Evolutionary conservation across 1,140 invertebrate species (phyloP), one percentile per base, ranked within the genome.

Genomic region (Hyphantria cunea): DNA sequence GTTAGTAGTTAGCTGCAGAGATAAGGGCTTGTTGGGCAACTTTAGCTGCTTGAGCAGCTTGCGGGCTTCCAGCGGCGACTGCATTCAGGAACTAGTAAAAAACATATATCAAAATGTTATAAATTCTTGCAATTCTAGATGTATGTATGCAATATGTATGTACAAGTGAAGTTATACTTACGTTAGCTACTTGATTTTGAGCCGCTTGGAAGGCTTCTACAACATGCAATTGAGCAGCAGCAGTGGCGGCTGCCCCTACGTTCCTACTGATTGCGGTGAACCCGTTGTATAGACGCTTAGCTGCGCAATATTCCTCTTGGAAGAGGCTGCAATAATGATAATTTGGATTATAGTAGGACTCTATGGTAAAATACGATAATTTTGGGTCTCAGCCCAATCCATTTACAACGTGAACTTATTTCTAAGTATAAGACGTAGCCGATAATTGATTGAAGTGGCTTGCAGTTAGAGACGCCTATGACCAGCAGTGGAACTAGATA

Each of bases 221-320:
- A 6, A 81, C 69, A 25, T 62, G 54, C 10, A 70, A 66, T 41
- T 77, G 52, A 33, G 75, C 53, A 12, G 68, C 60, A 4, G 86
- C 86, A 11, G 84, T 80, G 52, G 76, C 17, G 34, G 71, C 67
- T 1, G 82, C 74, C 0, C 75, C 84, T 0, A 80, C 63, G 52
- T 83, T 84, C 73, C 84, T 89, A 68, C 78, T 83, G 10, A 74
- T 74, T 12, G 62, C 39, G 69, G 76, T 77, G 31, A 69, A 68
- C 3, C 81, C 77, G 54, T 66, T 66, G 75, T 76, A 80, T 63
- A 89, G 64, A 32, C 86, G 80, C 66, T 74, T 81, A 41, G 75
- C 60, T 3, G 77, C 74, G 64, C 86, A 86, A 74, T 85, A 86
- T 48, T 78, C 67, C 47, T 89, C 84, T 64, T 86, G 82, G 39